Base-by-base conservation (phyloP, 2,113 vertebrate genomes). In the Lethenteron reissneri region DNA sequence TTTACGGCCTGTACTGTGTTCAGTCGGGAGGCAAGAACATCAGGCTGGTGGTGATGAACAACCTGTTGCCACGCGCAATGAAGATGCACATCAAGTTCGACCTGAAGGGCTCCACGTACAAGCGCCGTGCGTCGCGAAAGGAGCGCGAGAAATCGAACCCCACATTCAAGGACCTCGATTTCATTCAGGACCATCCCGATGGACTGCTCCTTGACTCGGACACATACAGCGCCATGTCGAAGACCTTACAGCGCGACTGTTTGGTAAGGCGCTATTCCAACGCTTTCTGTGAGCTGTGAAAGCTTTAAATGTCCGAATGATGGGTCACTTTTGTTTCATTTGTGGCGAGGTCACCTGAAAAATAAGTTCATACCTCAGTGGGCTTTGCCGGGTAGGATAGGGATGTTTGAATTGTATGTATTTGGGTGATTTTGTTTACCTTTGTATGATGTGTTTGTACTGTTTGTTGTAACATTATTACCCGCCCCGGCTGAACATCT, bases 1-100 rank as follows among this genome's bases (percentile, higher is more conserved):
- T 99, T 71, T 99, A 95, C 0, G 94, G 94, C 75, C 86, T 99
- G 62, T 99, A 99, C 79, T 97, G 94, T 0, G 87, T 97, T 77
- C 94, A 99, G 72, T 97, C 94, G 0, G 94, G 92, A 0, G 94
- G 94, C 70, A 99, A 99, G 80, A 99, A 99, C 81, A 99, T 97
- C 79, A 89, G 94, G 0, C 83, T 99, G 76, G 91, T 90, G 2
- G 94, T 99, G 69, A 99, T 99, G 94, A 99, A 99, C 85, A 99
- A 99, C 25, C 83, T 99, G 64, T 80, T 99, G 74, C 94, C 94
- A 0, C 85, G 94, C 0, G 86, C 86, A 2, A 91, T 99, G 56
- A 87, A 87, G 75, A 97, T 99, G 94, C 94, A 99, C 81, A 85
- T 96, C 73, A 99, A 99, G 71, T 99, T 86, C 0, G 94, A 97